Evolutionary conservation across 2,888 invertebrate genomes (phyloP).

Genomic region (Diadegma fenestrale): DNA sequence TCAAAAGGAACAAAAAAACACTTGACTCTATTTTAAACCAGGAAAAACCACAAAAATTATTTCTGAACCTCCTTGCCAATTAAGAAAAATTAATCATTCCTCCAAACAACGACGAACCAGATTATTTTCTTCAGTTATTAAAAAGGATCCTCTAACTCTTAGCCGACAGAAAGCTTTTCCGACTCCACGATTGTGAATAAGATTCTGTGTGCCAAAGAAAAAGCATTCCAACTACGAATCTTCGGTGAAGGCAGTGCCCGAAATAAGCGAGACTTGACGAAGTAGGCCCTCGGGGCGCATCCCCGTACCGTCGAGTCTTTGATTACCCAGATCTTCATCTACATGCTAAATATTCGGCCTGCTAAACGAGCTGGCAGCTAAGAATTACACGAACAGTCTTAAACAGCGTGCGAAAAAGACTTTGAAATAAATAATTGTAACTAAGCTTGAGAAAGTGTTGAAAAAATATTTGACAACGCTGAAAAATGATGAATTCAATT

Average conservation of each 20-base stretch:
- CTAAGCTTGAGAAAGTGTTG: not conserved
- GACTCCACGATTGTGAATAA: conserved; percentile 34
- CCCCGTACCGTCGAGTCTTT: conserved; percentile 76
- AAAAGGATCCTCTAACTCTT: not conserved
- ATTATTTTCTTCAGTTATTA: not conserved
- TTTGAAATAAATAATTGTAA: not conserved
- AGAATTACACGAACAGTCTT: conserved; percentile 27
- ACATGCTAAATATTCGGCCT: conserved; percentile 83
- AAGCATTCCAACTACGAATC: conserved; percentile 50
- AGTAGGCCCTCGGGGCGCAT: conserved; percentile 83
- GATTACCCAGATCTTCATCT: conserved; percentile 85
- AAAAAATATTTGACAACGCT: not conserved
- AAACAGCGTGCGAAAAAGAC: conserved; percentile 28
- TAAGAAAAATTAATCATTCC: not conserved
- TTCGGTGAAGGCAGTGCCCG: conserved; percentile 63
- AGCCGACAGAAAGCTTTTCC: conserved; percentile 13
- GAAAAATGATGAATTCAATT: not conserved
- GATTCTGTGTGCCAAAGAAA: conserved; percentile 19
- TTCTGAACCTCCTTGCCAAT: not conserved
- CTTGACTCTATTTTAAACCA: not conserved
- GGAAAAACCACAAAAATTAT: not conserved
- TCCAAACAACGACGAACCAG: not conserved
- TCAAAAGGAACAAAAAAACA: not conserved
- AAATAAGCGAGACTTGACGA: conserved; percentile 84
- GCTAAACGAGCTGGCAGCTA: conserved; percentile 5